These are phyloP conservation scores for Tiliqua scincoides DNA, from an alignment of 2,113 vertebrate genomes.

Conservation along the genomic window DNA sequence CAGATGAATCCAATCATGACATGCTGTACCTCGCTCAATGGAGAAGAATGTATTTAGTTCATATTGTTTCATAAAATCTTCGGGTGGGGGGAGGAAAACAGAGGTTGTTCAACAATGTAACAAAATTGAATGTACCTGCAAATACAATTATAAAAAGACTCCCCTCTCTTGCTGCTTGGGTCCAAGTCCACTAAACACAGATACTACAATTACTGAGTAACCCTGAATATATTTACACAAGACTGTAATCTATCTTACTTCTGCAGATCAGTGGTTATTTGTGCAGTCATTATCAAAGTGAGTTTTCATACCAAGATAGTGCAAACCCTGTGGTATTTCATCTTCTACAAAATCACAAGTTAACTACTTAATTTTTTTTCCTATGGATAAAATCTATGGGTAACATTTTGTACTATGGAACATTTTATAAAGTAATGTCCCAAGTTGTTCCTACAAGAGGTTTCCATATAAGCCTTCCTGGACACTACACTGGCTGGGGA, in stretches of 20 bases:
- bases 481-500: neutral
- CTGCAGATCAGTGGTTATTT: neutral
- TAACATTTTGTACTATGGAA: too few relatives aligned
- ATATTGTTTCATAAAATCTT: neutral
- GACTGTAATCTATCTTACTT: neutral
- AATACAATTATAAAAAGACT: conserved; percentile 13
- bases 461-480: neutral
- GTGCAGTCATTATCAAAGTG: neutral
- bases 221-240: neutral
- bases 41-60: neutral
- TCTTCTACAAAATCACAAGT: neutral
- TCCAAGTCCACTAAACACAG: neutral
- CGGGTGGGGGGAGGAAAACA: too few relatives aligned
- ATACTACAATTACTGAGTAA: neutral
- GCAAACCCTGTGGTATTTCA: neutral
- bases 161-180: neutral
- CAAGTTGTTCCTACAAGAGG: neutral
- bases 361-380: too few relatives aligned
- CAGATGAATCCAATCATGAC: too few relatives aligned
- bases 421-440: too few relatives aligned
- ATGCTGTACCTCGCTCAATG: neutral
- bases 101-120: neutral
- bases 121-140: neutral
- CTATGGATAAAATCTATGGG: too few relatives aligned
- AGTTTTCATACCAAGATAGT: neutral